These are phyloP conservation scores for Manis javanica DNA, from an alignment of 2,797 vertebrate genomes.

Conservation along the genomic window DNA sequence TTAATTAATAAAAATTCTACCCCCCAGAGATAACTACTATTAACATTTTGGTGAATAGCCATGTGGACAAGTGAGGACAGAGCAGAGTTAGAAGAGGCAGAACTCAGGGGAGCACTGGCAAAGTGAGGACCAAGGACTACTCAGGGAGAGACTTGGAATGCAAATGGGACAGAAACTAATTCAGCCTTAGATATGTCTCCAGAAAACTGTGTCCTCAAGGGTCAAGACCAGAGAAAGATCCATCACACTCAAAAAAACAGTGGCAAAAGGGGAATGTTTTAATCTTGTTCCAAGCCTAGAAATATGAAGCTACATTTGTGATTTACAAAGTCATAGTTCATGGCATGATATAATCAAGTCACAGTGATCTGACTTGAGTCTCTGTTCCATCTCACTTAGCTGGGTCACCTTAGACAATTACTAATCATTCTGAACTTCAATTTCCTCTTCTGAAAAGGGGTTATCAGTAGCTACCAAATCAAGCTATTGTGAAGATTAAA, in stretches of 20 bases:
- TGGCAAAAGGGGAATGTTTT: not conserved
- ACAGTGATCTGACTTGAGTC: not conserved
- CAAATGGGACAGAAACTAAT: not conserved
- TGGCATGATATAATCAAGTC: not conserved
- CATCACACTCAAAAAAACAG: not conserved
- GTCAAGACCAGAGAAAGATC: not conserved
- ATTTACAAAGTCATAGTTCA: not conserved
- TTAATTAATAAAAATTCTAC: not conserved
- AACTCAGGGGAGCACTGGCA: not conserved
- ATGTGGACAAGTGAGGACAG: not conserved
- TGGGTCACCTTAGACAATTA: not conserved
- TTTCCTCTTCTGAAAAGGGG: not conserved
- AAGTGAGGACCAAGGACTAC: not conserved
- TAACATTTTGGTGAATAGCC: not conserved
- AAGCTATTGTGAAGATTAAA: constrained; percentile 17
- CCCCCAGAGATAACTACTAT: not conserved
- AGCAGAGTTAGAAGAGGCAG: not conserved
- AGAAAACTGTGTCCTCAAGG: not conserved
- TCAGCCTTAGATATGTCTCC: not conserved
- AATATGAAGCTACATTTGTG: not conserved
- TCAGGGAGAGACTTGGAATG: not conserved
- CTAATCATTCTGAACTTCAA: not conserved
- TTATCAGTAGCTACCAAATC: not conserved
- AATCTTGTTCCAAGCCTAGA: not conserved
- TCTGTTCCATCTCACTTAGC: not conserved